These are phyloP conservation scores for Podarcis raffonei DNA, from an alignment of 2,113 vertebrate species.

Conservation along the genomic window DNA sequence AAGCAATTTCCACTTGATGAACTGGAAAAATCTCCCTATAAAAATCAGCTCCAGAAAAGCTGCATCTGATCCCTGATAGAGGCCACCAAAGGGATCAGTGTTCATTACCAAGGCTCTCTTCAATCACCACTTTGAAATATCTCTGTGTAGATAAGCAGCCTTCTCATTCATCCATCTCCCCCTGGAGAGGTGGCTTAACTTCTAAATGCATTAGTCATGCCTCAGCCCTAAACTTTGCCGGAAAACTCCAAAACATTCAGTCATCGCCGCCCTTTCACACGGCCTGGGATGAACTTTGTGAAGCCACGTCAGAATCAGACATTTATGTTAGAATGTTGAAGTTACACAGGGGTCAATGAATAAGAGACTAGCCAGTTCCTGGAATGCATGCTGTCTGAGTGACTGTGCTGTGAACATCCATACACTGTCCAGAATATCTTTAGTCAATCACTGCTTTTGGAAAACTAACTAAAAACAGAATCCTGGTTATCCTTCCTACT, in stretches of 20 bases:
- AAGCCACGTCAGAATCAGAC: background rate
- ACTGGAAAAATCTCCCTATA: background rate
- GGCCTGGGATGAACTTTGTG: conserved; percentile 8
- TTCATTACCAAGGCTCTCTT: background rate
- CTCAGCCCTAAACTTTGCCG: background rate
- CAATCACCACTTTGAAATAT: background rate
- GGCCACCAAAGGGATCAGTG: no score
- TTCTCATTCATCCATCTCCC: background rate
- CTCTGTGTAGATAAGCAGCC: background rate
- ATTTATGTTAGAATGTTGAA: conserved; percentile 9
- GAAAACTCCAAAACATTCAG: conserved; percentile 14
- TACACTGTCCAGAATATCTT: background rate
- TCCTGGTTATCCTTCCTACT: background rate
- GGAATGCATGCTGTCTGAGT: conserved; percentile 2
- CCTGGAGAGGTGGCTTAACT: background rate
- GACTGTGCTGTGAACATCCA: background rate
- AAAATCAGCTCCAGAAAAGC: background rate
- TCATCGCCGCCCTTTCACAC: conserved; percentile 8
- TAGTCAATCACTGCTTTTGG: background rate
- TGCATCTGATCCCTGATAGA: background rate
- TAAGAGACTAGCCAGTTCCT: background rate
- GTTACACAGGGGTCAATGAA: background rate
- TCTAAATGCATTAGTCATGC: background rate
- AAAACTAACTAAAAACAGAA: background rate
- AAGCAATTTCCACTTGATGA: background rate